Percentiles rank a stretch among this genome's conserved stretches.
Conservation (phyloP, 2,888 invertebrate genomes). For the Cylloceria caligata region DNA sequence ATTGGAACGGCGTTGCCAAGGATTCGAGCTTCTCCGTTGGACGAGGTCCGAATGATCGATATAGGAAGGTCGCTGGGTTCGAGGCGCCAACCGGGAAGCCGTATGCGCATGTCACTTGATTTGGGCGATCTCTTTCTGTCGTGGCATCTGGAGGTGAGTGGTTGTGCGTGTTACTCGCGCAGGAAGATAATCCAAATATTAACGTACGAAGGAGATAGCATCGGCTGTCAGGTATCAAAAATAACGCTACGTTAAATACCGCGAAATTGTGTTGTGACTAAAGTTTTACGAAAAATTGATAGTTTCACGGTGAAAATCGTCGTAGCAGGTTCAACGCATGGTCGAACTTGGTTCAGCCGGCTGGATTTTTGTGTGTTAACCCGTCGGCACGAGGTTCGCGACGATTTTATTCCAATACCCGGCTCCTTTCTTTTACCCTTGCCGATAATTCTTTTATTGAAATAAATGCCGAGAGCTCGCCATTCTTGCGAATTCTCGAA, state of each 20-base stretch:
- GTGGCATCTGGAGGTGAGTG: conserved; percentile 84
- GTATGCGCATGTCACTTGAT: conserved; percentile 82
- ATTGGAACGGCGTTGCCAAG: background rate
- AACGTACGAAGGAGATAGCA: conserved; percentile 69
- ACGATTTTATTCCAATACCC: background rate
- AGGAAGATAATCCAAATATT: conserved; percentile 78
- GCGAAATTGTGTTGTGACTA: conserved; percentile 75
- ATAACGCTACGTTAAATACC: conserved; percentile 72
- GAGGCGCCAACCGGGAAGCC: conserved; percentile 75
- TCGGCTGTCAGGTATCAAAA: conserved; percentile 77
- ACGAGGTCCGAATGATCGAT: conserved; percentile 72
- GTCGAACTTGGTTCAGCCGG: conserved; percentile 60
- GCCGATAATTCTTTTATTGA: background rate
- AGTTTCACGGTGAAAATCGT: conserved; percentile 61
- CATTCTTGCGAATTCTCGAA: background rate
- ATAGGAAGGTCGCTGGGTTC: conserved; percentile 73
- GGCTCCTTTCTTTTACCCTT: background rate
- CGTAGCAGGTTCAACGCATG: conserved; percentile 65
- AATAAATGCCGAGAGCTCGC: background rate
- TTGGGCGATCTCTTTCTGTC: conserved; percentile 84
- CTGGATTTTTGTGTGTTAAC: conserved; percentile 54
- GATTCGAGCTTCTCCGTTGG: conserved; percentile 25
- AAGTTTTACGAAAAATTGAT: conserved; percentile 72
- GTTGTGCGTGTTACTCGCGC: conserved; percentile 76
- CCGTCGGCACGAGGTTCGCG: conserved; percentile 42